A percentile compares a stretch with the other conserved stretches of the same genome.
These are phyloP conservation scores for Myrmecobius fasciatus DNA, from an alignment of 2,113 vertebrate species.

Conservation along the genomic window DNA sequence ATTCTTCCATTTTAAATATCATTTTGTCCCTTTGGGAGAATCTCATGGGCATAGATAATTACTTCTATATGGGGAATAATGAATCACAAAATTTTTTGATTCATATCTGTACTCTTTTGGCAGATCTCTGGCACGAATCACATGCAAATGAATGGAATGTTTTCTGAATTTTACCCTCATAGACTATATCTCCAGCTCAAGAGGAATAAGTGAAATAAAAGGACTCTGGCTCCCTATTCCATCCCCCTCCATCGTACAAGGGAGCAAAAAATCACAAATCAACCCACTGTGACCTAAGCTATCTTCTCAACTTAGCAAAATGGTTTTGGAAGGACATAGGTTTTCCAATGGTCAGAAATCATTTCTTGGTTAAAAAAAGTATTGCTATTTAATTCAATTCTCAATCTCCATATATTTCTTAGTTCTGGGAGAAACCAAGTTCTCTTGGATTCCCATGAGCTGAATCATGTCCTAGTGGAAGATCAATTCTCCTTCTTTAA, in stretches of 20 bases:
- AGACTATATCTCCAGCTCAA: constrained; percentile 46
- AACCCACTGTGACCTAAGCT: not conserved
- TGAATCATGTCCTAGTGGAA: not conserved
- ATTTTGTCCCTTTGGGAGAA: constrained; percentile 73
- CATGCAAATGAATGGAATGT: constrained; percentile 70
- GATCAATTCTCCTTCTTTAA: not conserved
- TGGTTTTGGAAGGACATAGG: not conserved
- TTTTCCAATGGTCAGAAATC: not conserved
- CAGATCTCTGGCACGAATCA: constrained; percentile 68
- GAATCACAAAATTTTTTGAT: constrained; percentile 74
- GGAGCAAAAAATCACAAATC: constrained; percentile 2
- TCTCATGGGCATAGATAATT: constrained; percentile 75
- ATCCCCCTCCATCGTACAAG: constrained; percentile 7
- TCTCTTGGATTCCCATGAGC: constrained; percentile 7
- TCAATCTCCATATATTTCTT: not conserved
- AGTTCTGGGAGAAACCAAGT: not conserved
- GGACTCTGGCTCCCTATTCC: constrained; percentile 15
- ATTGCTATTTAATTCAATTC: not conserved
- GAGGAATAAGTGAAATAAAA: constrained; percentile 43
- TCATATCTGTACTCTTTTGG: constrained; percentile 73
- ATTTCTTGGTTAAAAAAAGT: not conserved
- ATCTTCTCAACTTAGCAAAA: not conserved
- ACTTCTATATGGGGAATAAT: constrained; percentile 72
- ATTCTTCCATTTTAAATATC: constrained; percentile 76
- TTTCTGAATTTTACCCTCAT: constrained; percentile 67